A percentile compares a stretch with the other conserved stretches of the same genome.
Conservation (phyloP, 2,888 invertebrate genomes). For the Liopterus haemorrhoidalis region DNA sequence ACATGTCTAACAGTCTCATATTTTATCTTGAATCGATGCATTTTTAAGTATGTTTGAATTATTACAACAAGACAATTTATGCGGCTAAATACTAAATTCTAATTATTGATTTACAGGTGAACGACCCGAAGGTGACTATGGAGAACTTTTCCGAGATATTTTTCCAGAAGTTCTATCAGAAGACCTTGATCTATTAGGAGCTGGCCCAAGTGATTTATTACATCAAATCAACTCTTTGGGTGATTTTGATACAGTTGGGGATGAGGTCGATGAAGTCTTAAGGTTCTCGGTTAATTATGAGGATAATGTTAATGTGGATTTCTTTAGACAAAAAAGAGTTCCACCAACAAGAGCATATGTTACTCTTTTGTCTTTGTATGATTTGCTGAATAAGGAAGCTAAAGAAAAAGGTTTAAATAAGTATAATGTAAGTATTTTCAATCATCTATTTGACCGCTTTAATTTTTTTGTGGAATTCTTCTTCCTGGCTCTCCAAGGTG, state of each 20-base stretch:
- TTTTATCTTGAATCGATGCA: too few relatives aligned
- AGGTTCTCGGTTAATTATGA: constrained; percentile 40
- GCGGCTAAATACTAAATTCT: too few relatives aligned
- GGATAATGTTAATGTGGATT: constrained; percentile 37
- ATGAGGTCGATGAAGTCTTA: constrained; percentile 35
- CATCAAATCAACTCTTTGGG: constrained; percentile 39
- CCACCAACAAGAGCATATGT: constrained; percentile 56
- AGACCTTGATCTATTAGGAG: constrained; percentile 38
- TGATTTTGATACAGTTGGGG: constrained; percentile 32
- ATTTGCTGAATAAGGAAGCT: constrained; percentile 59
- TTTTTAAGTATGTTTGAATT: too few relatives aligned
- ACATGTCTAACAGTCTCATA: too few relatives aligned
- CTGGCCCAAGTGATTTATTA: constrained; percentile 41
- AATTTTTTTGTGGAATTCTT: constrained; percentile 16
- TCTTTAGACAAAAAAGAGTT: constrained; percentile 47
- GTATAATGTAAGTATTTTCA: constrained; percentile 49
- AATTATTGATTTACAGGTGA: too few relatives aligned
- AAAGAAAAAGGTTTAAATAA: constrained; percentile 58
- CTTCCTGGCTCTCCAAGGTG: too few relatives aligned
- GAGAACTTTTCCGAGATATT: too few relatives aligned
- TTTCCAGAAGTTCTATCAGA: constrained; percentile 25
- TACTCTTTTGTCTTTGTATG: constrained; percentile 56
- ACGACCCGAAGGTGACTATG: not conserved
- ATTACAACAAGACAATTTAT: too few relatives aligned
- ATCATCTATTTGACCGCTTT: not conserved